phyloP scores from a whole-genome alignment of 2,888 invertebrate genomes.

The Diachrysia chrysitis region DNA sequence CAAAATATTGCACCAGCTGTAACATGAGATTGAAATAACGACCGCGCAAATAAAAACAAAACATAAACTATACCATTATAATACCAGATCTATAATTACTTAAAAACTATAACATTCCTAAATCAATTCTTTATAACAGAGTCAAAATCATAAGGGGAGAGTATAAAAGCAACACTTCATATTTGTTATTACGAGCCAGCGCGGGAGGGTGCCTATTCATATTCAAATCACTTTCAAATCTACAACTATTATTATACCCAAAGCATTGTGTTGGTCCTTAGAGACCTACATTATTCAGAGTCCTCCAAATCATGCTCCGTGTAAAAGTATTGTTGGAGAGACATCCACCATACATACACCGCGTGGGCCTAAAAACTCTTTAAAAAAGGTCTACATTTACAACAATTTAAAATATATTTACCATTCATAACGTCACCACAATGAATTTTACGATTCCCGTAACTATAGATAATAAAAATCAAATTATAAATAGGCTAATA shows the following conservation, averaged over 20 bases:
- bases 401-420: constrained; percentile 83
- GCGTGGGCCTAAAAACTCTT: constrained; percentile 76
- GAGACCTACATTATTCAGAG: constrained; percentile 86
- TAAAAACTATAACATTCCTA: constrained; percentile 74
- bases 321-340: constrained; percentile 78
- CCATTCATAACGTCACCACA: constrained; percentile 76
- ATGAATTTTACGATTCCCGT: constrained; percentile 76
- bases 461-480: constrained; percentile 69
- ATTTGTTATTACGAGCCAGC: constrained; percentile 87
- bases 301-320: constrained; percentile 84
- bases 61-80: constrained; percentile 51
- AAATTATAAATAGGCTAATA: constrained; percentile 73
- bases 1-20: constrained; percentile 30
- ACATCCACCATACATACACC: constrained; percentile 68
- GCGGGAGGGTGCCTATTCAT: constrained; percentile 88
- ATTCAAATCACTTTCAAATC: constrained; percentile 89
- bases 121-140: constrained; percentile 82
- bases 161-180: constrained; percentile 86
- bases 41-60: constrained; percentile 60
- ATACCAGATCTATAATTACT: constrained; percentile 79
- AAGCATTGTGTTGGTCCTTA: constrained; percentile 84
- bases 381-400: constrained; percentile 83
- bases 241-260: constrained; percentile 88
- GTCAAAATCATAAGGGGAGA: constrained; percentile 84
- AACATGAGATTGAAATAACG: constrained; percentile 56